phyloP scores from a whole-genome alignment of 2,888 invertebrate genomes.

The Anodontia alba region DNA sequence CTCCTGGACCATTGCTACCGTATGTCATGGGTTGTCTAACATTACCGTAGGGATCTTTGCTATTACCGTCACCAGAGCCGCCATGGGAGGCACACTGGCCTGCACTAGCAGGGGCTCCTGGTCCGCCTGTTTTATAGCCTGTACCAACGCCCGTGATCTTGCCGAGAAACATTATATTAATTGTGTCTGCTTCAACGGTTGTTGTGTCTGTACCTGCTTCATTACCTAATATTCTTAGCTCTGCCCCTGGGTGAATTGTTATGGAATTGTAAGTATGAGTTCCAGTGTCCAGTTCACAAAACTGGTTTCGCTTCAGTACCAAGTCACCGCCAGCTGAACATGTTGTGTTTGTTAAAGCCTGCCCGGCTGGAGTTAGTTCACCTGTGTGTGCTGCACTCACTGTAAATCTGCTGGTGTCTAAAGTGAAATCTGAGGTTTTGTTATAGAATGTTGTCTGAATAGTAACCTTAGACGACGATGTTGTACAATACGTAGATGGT shows the following conservation, averaged over 20 bases:
- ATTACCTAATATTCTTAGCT: slow-evolving; percentile 63
- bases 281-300: slow-evolving; percentile 58
- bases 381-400: slow-evolving; percentile 25
- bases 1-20: slow-evolving; percentile 71
- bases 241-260: slow-evolving; percentile 66
- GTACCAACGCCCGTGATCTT: slow-evolving; percentile 65
- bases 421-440: slow-evolving; percentile 44
- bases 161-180: slow-evolving; percentile 65
- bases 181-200: slow-evolving; percentile 56
- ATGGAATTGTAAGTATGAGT: slow-evolving; percentile 57
- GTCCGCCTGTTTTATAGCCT: slow-evolving; percentile 63
- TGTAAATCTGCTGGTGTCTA: slow-evolving; percentile 40
- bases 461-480: slow-evolving; percentile 36
- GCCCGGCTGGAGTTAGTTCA: slow-evolving; percentile 25
- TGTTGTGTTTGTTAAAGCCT: slow-evolving; percentile 20
- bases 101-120: slow-evolving; percentile 53
- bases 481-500: slow-evolving; percentile 46
- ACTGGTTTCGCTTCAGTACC: slow-evolving; percentile 54
- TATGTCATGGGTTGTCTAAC: slow-evolving; percentile 62
- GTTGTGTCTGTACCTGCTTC: slow-evolving; percentile 54
- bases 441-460: slow-evolving; percentile 47
- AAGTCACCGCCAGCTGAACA: slow-evolving; percentile 51
- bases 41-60: slow-evolving; percentile 63
- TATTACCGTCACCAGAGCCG: slow-evolving; percentile 61
- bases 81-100: slow-evolving; percentile 67